Evolutionary conservation across 2,797 vertebrate genomes (phyloP).

Genomic region (Tangara arthus): DNA sequence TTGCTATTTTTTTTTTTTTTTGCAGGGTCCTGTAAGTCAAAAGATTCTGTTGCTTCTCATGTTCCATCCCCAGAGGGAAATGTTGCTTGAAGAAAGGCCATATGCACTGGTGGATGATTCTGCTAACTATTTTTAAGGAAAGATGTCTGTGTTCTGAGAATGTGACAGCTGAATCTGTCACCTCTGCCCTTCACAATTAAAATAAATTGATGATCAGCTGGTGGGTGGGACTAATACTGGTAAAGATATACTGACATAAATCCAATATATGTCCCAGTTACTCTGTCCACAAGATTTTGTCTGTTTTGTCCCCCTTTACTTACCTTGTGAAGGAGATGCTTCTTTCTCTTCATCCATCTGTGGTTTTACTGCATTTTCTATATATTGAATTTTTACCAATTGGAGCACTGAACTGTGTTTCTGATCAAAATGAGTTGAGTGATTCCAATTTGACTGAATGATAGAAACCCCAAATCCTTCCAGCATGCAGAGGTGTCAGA

Average conservation of each 20-base stretch:
- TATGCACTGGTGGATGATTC: background rate
- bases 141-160: background rate
- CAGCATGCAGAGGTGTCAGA: background rate
- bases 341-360: background rate
- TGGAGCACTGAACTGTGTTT: background rate
- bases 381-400: background rate
- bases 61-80: background rate
- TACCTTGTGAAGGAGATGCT: background rate
- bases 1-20: background rate
- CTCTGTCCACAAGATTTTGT: background rate
- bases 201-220: background rate
- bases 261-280: background rate
- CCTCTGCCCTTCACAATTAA: background rate
- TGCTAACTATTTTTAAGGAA: background rate
- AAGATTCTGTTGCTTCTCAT: background rate
- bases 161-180: background rate
- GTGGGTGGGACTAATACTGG: background rate
- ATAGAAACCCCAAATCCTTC: background rate
- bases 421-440: background rate
- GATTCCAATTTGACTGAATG: background rate
- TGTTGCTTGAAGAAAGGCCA: background rate
- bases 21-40: background rate
- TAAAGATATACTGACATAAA: background rate
- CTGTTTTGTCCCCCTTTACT: background rate
- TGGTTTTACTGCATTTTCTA: background rate